These are phyloP conservation scores for Idaea aversata DNA, from an alignment of 2,888 invertebrate genomes.

Conservation along the genomic window DNA sequence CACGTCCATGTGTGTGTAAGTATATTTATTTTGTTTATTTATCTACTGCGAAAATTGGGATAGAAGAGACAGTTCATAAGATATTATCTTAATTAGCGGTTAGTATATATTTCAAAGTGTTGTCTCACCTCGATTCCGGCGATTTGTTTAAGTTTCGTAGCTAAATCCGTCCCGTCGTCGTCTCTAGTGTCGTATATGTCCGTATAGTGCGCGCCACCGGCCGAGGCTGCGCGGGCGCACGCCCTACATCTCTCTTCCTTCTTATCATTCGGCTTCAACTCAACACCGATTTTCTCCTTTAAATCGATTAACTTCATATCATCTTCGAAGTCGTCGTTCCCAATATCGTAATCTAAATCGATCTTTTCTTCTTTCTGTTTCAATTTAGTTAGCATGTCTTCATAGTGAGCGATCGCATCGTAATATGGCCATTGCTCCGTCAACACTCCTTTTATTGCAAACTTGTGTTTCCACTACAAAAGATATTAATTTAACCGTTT, in stretches of 20 bases:
- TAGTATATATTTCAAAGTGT: too few species aligned
- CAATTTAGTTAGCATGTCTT: slow-evolving; percentile 36
- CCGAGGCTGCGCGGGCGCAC: slow-evolving; percentile 47
- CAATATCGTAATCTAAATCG: slow-evolving; percentile 24
- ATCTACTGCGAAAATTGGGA: too few species aligned
- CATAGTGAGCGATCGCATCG: slow-evolving; percentile 57
- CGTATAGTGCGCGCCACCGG: slow-evolving; percentile 36
- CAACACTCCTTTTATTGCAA: slow-evolving; percentile 64
- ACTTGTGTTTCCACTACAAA: slow-evolving; percentile 72
- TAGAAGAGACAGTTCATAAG: too few species aligned
- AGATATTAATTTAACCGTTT: background rate
- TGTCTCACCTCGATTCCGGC: slow-evolving; percentile 62
- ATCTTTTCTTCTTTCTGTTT: slow-evolving; percentile 34
- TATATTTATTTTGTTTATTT: too few species aligned
- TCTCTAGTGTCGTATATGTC: slow-evolving; percentile 55
- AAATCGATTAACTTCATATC: slow-evolving; percentile 67
- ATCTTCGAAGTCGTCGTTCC: slow-evolving; percentile 57
- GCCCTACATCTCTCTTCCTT: slow-evolving; percentile 44
- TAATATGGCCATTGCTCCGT: slow-evolving; percentile 71
- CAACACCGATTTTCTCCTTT: slow-evolving; percentile 50
- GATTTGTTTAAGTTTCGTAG: slow-evolving; percentile 55
- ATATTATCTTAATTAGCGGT: too few species aligned
- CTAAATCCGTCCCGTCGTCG: slow-evolving; percentile 53
- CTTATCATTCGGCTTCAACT: slow-evolving; percentile 52
- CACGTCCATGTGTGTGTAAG: too few species aligned